Evolutionary conservation across 2,888 invertebrate genomes (phyloP).

Genomic region (Machimus atricapillus): DNA sequence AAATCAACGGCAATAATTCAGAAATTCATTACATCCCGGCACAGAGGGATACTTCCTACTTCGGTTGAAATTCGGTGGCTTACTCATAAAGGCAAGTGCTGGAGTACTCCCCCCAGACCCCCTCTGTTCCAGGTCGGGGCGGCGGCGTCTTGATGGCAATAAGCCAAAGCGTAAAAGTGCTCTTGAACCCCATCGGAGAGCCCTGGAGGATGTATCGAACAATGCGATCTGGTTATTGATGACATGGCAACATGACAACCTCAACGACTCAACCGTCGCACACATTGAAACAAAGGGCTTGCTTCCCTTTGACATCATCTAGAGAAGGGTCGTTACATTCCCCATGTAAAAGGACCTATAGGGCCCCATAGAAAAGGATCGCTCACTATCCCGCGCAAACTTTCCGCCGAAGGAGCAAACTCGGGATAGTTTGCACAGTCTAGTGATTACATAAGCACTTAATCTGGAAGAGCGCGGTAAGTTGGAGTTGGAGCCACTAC

Average conservation of each 20-base stretch:
- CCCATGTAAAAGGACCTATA: neutral
- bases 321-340: neutral
- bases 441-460: constrained; percentile 2
- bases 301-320: neutral
- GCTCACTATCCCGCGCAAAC: neutral
- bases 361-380: neutral
- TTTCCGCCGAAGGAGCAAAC: neutral
- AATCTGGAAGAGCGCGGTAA: neutral
- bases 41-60: neutral
- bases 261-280: neutral
- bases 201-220: constrained; percentile 5
- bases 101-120: neutral
- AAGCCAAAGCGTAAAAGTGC: constrained; percentile 18
- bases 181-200: constrained; percentile 13
- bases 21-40: constrained; percentile 7
- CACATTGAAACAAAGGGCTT: neutral
- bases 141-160: constrained; percentile 7
- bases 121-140: neutral
- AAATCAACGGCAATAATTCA: neutral
- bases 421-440: neutral
- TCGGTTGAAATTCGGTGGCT: neutral
- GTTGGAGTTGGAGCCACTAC: neutral
- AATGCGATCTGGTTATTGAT: constrained; percentile 27
- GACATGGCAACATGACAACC: constrained; percentile 31
- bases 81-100: neutral